These are phyloP conservation scores for Dromococcyx pavoninus DNA, from an alignment of 2,797 vertebrate species.

Conservation along the genomic window DNA sequence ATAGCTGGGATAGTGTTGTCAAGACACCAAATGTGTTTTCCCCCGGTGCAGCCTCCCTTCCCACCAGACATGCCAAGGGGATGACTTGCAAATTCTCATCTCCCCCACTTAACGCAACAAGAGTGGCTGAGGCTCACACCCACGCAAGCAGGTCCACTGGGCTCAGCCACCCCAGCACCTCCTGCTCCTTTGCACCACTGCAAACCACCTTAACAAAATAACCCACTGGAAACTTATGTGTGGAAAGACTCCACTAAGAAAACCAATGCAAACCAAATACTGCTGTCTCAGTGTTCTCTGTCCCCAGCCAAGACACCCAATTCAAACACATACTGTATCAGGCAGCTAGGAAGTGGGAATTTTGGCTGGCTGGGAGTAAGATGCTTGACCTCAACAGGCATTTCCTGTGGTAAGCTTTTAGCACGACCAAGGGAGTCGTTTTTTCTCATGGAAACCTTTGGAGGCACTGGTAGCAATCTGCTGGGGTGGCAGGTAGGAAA, in stretches of 20 bases:
- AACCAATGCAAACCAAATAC: neutral
- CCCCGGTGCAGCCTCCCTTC: neutral
- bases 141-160: accelerated
- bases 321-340: neutral
- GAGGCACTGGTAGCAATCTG: accelerated
- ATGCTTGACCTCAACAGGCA: neutral
- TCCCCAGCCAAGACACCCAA: neutral
- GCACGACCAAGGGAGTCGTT: accelerated
- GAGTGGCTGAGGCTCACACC: neutral
- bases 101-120: neutral
- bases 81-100: constrained; percentile 34
- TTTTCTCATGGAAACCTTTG: neutral
- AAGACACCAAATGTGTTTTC: neutral
- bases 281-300: neutral
- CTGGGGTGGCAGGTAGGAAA: neutral
- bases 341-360: neutral
- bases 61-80: constrained; percentile 3
- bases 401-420: neutral
- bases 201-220: neutral
- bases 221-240: neutral
- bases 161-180: neutral
- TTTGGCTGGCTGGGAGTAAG: neutral
- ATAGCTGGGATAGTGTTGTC: neutral
- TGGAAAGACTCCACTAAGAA: neutral
- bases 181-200: neutral